These are phyloP conservation scores for Callosobruchus maculatus DNA, from an alignment of 2,888 invertebrate species.

Conservation along the genomic window DNA sequence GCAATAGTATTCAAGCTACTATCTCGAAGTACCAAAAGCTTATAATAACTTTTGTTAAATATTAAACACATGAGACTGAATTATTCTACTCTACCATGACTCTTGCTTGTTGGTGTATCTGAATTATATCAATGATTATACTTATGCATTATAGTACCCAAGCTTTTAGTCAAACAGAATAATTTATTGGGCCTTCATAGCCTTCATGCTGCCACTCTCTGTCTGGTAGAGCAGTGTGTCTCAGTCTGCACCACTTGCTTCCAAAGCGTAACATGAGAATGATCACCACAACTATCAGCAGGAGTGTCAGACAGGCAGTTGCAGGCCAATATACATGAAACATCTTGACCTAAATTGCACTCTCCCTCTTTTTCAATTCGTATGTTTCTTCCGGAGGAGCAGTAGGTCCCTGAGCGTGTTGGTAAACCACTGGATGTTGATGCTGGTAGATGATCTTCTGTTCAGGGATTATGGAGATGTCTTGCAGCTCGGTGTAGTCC, in stretches of 20 bases:
- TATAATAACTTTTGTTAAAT: no score
- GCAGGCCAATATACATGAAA: slow-evolving; percentile 78
- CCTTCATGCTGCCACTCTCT: slow-evolving; percentile 65
- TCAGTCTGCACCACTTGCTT: slow-evolving; percentile 64
- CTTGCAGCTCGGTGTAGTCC: slow-evolving; percentile 72
- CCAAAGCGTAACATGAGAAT: slow-evolving; percentile 74
- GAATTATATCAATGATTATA: no score
- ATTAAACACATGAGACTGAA: no score
- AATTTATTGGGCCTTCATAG: slow-evolving; percentile 48
- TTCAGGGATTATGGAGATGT: slow-evolving; percentile 41
- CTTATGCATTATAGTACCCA: no score
- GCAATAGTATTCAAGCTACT: no score
- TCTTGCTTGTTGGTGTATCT: no score
- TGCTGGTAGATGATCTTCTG: slow-evolving; percentile 45
- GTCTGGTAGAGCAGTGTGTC: slow-evolving; percentile 64
- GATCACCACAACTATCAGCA: slow-evolving; percentile 68
- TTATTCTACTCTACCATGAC: no score
- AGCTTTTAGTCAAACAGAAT: background rate
- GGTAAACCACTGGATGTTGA: slow-evolving; percentile 35
- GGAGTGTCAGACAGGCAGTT: slow-evolving; percentile 66
- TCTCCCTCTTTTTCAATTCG: slow-evolving; percentile 67
- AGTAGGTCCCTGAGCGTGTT: slow-evolving; percentile 39
- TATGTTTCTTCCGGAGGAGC: slow-evolving; percentile 44
- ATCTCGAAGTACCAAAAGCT: no score
- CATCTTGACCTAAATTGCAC: slow-evolving; percentile 61